Evolutionary conservation across 2,113 vertebrate genomes (phyloP), one percentile per base, ranked within the genome.

Genomic region (Microtus oregoni): DNA sequence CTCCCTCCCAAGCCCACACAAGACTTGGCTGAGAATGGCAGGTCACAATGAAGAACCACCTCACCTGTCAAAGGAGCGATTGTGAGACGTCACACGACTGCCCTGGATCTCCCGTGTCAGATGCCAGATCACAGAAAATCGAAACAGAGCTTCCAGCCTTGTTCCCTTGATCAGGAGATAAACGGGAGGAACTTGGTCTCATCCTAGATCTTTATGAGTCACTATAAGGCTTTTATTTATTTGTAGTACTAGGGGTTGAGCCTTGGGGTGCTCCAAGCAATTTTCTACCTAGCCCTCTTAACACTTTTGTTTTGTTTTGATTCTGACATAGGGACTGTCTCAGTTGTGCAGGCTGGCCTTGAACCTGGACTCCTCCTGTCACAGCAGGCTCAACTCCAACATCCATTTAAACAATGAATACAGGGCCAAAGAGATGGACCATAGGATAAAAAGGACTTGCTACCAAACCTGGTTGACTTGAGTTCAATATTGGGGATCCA

Each of bases 71-170:
- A 99, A 99, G 65, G 99, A 99, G 76, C 99, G 99, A 91, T 98
- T 99, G 95, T 99, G 99, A 52, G 99, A 99, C 4, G 99, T 98
- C 92, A 99, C 99, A 91, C 99, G 99, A 97, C 98, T 99, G 96
- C 98, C 98, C 86, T 99, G 99, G 96, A 99, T 99, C 97, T 99
- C 99, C 83, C 99, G 98, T 2, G 99, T 99, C 98, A 99, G 99
- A 97, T 99, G 99, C 99, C 99, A 99, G 96, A 99, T 98, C 86
- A 99, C 98, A 1, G 99, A 99, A 93, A 99, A 99, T 75, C 99
- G 98, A 94, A 99, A 99, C 32, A 99, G 98, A 0, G 99, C 99
- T 97, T 99, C 99, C 98, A 99, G 93, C 88, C 99, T 98, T 9
- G 99, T 99, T 38, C 98, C 98, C 99, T 99, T 68, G 70, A 82